Base-by-base conservation (phyloP, 2,797 vertebrate genomes). In the Chloroceryle inda region DNA sequence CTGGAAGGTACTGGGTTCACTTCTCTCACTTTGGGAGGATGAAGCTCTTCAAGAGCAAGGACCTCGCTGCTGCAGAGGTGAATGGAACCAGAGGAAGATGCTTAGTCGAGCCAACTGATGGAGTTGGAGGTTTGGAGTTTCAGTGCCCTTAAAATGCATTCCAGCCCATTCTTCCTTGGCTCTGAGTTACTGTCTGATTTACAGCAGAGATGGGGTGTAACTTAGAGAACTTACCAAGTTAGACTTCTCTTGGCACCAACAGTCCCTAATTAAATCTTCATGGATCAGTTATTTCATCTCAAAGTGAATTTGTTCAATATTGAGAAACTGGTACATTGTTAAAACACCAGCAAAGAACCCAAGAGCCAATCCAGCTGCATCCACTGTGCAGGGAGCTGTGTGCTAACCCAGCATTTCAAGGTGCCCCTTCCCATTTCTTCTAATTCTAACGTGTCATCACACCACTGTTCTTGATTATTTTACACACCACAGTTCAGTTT, bases 181-280 rank as follows among this genome's bases (percentile, higher is more conserved):
- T 92, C 82, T 33, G 63, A 49, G 21, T 40, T 42, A 68, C 52
- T 23, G 27, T 31, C 72, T 91, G 79, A 89, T 77, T 94, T 92
- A 86, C 58, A 94, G 52, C 56, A 87, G 53, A 89, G 79, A 91
- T 27, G 31, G 2, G 49, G 75, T 11, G n/a, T 14, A 91, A 86
- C 29, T 67, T 5, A 69, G 11, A 69, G 11, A 80, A 74, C 31
- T 50, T 61, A 82, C 59, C 44, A 71, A 19, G 58, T 94, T 64
- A 76, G 66, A 83, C 33, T 42, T 67, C 31, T 22, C 71, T 79
- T 94, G 91, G 95, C 79, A 86, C 35, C 50, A 62, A 31, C 13
- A 50, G 16, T n/a, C 12, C 89, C 27, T 92, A 91, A 95, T 84
- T 78, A 58, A 31, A 79, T 74, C 69, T 94, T 81, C 47, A 42